These are phyloP conservation scores for Gallinago jamesoni DNA, from an alignment of 2,113 vertebrate genomes.

Conservation along the genomic window DNA sequence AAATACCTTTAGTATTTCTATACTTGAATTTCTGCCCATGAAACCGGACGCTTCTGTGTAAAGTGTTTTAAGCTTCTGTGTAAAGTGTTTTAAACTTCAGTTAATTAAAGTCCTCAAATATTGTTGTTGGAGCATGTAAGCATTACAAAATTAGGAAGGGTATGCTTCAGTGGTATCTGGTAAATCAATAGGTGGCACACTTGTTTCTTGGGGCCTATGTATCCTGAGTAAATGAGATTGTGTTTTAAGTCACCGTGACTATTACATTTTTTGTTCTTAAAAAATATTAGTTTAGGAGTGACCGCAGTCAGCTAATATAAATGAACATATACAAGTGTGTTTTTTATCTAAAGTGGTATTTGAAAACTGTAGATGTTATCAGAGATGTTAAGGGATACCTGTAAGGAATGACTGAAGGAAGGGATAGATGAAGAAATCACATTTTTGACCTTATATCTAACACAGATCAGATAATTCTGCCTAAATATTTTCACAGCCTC, in stretches of 20 bases:
- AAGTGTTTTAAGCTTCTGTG: neutral
- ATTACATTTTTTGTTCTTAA: neutral
- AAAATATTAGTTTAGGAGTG: neutral
- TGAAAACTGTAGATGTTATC: neutral
- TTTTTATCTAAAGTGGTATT: neutral
- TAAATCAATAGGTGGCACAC: neutral
- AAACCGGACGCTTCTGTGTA: neutral
- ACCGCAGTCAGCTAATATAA: neutral
- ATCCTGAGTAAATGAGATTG: neutral
- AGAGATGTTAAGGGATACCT: neutral
- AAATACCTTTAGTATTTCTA: neutral
- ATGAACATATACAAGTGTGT: neutral
- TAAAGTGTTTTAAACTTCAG: neutral
- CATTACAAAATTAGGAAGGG: neutral
- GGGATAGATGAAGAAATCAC: neutral
- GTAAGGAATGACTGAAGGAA: neutral
- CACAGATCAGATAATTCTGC: neutral
- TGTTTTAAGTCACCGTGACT: neutral
- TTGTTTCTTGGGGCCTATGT: neutral
- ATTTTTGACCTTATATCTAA: neutral
- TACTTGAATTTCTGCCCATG: neutral
- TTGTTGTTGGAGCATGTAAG: neutral
- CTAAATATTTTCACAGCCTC: neutral
- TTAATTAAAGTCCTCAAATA: neutral
- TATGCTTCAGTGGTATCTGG: neutral